phyloP scores from a whole-genome alignment of 2,797 vertebrate genomes.

The Nannoperca australis region DNA sequence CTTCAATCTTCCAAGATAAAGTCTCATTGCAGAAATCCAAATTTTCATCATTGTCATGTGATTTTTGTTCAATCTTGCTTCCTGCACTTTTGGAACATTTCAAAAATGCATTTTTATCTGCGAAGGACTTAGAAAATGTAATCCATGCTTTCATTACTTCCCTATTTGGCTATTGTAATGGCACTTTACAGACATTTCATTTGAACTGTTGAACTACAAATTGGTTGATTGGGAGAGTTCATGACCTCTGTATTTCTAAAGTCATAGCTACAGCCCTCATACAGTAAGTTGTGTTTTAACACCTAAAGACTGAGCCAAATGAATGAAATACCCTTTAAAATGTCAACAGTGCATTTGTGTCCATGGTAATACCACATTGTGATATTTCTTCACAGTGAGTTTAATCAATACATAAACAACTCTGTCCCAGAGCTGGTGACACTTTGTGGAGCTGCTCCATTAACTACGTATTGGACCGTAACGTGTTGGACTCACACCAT shows the following conservation, averaged over 20 bases:
- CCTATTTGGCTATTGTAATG: not conserved
- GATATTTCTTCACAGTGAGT: constrained; percentile 18
- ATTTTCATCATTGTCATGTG: too few relatives aligned
- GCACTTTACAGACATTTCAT: too few relatives aligned
- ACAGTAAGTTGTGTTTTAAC: not conserved
- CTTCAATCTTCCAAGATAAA: too few relatives aligned
- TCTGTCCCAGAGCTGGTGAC: constrained; percentile 29
- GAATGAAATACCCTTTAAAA: not conserved
- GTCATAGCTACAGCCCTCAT: not conserved
- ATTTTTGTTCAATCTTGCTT: not conserved
- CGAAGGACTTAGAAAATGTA: too few relatives aligned
- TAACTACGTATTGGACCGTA: not conserved
- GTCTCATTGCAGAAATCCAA: too few relatives aligned
- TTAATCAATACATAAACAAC: constrained; percentile 40
- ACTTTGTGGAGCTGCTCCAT: constrained; percentile 23
- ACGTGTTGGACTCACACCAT: not conserved
- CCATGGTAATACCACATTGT: not conserved
- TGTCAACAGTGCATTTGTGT: not conserved
- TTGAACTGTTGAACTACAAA: not conserved
- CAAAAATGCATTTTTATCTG: not conserved
- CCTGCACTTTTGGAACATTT: not conserved
- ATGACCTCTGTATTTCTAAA: not conserved
- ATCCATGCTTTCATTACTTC: not conserved
- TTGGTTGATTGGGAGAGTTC: not conserved
- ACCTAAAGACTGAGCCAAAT: not conserved